These are phyloP conservation scores for Chaetophractus vellerosus DNA, from an alignment of 2,797 vertebrate species.

Conservation along the genomic window DNA sequence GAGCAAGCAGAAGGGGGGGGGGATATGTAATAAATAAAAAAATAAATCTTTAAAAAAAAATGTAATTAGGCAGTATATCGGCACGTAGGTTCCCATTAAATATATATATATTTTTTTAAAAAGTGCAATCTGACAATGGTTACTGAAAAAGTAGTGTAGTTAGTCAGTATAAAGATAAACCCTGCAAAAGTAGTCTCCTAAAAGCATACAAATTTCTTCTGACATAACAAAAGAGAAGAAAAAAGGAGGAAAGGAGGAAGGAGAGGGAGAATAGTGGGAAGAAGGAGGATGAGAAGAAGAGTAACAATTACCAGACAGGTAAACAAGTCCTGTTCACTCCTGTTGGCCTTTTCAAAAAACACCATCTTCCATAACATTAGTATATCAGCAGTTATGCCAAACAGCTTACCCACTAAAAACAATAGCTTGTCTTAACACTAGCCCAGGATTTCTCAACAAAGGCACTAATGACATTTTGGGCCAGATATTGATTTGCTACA, in stretches of 20 bases:
- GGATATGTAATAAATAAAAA: too few relatives aligned
- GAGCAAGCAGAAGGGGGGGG: too few relatives aligned
- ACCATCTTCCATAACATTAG: neutral
- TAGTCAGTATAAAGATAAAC: slow-evolving; percentile 24
- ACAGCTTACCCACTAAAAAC: neutral
- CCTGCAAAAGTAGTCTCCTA: neutral
- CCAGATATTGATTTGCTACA: too few relatives aligned
- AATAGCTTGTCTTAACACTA: neutral
- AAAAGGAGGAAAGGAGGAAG: neutral
- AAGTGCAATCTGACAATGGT: slow-evolving; percentile 30
- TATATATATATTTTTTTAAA: too few relatives aligned
- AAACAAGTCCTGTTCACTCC: neutral
- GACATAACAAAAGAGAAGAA: neutral
- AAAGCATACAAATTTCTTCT: slow-evolving; percentile 48
- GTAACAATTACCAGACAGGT: neutral
- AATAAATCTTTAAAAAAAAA: too few relatives aligned
- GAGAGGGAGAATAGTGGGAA: neutral
- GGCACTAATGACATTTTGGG: neutral
- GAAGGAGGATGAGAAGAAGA: neutral
- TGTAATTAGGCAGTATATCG: too few relatives aligned
- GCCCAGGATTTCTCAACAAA: neutral
- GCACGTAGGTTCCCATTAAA: too few relatives aligned
- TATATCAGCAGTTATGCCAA: neutral
- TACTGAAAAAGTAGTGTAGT: slow-evolving; percentile 42
- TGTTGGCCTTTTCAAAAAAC: neutral